phyloP scores from a whole-genome alignment of 1,140 invertebrate species.

The Microvelia longipes region DNA sequence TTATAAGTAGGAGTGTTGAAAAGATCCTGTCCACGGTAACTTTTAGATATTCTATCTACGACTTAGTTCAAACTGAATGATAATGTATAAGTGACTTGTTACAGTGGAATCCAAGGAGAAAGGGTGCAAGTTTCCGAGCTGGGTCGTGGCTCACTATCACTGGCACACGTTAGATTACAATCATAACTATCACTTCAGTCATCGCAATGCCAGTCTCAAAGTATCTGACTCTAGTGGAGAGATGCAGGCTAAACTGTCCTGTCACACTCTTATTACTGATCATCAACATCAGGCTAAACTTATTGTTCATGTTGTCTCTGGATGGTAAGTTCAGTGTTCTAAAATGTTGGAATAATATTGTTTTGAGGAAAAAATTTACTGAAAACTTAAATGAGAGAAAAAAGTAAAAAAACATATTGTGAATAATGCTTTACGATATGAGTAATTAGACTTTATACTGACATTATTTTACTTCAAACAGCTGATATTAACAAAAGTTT shows the following conservation, averaged over 20 bases:
- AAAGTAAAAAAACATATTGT: too few relatives aligned
- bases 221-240: conserved; percentile 20
- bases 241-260: conserved; percentile 33
- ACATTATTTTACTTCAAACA: too few relatives aligned
- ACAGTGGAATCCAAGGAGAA: conserved; percentile 7
- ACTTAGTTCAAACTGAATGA: too few relatives aligned
- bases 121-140: conserved; percentile 52
- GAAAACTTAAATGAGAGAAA: too few relatives aligned
- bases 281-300: conserved; percentile 24
- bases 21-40: too few relatives aligned
- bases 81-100: too few relatives aligned
- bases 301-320: conserved; percentile 25
- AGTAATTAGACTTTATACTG: too few relatives aligned
- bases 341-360: not conserved
- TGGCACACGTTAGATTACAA: conserved; percentile 63
- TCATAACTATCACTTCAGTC: conserved; percentile 54
- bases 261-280: conserved; percentile 29
- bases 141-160: conserved; percentile 56
- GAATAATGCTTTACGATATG: too few relatives aligned
- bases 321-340: conserved; percentile 23
- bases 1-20: too few relatives aligned
- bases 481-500: too few relatives aligned
- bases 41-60: too few relatives aligned
- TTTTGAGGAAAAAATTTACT: not conserved
- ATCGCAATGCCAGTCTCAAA: conserved; percentile 51